Base-by-base conservation (phyloP, 2,797 vertebrate genomes). In the Clarias pachynema region DNA sequence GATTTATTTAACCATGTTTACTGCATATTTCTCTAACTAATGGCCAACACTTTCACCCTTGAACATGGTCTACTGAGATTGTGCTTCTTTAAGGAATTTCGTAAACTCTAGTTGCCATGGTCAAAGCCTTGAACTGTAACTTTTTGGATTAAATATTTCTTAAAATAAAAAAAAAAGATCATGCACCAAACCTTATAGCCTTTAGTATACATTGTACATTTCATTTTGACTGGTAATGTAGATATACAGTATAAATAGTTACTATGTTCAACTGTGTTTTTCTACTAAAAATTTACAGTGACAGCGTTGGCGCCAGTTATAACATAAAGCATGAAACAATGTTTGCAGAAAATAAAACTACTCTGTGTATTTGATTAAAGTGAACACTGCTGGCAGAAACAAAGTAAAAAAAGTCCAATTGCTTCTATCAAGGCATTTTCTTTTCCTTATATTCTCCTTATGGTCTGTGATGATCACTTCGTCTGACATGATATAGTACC, bases 1-100 rank as follows among this genome's bases (percentile, higher is more conserved):
- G 78, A 44, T 79, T 63, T 79, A 79, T 63, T 79, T 40, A n/a
- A 62, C 14, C 7, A 18, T 79, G 75, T 62, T 79, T 79, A 9
- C 75, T 79, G 59, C 59, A 63, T 59, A 22, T 40, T 40, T 40
- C 34, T 63, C 14, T 5, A 78, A 60, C 26, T 79, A 79, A 62
- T 62, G 77, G n/a, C 22, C 77, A 62, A 14, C 31, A 60, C 18
- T 37, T 78, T 60, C 5, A 31, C 16, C 44, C 6, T 4, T 10
- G 53, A 77, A 37, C 29, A 77, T 34, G 18, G 6, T 22, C 74
- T 56, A 22, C 6, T 9, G 37, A 49, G n/a, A 26, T 14, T 49
- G 24, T n/a, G 26, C 70, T 49, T 73, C 40, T 14, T 4, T 31
- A 3, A 77, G 16, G 16, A 78, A 60, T 31, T 78, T 24, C 2